Conservation (phyloP, 2,113 vertebrate species). For the Acrocephalus arundinaceus region DNA sequence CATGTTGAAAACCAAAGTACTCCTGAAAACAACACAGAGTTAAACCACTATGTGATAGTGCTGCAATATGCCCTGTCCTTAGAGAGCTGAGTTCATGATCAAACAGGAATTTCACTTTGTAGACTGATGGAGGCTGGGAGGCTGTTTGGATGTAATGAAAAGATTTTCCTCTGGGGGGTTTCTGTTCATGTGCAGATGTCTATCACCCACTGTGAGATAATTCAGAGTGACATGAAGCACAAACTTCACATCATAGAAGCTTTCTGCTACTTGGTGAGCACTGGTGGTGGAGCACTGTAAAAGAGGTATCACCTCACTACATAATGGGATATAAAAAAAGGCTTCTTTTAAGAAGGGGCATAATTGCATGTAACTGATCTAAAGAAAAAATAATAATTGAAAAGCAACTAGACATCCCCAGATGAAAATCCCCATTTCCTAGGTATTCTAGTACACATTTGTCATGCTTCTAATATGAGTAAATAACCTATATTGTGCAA, state of each 20-base stretch:
- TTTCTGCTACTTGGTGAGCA: background rate
- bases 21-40: background rate
- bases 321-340: background rate
- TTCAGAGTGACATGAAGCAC: background rate
- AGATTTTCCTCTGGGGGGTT: background rate
- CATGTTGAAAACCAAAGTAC: background rate
- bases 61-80: background rate
- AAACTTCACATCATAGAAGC: background rate
- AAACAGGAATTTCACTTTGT: background rate
- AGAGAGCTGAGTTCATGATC: background rate
- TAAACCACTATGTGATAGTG: background rate
- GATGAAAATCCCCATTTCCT: background rate
- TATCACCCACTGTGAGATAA: background rate
- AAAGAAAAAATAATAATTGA: background rate
- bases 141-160: slow-evolving; percentile 31
- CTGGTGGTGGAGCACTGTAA: background rate
- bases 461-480: background rate
- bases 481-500: background rate
- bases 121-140: background rate
- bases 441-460: background rate
- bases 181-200: background rate
- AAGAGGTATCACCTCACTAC: background rate
- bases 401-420: background rate
- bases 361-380: background rate
- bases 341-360: background rate